Evolutionary conservation across 2,113 vertebrate species (phyloP).

Genomic region (Oplegnathus fasciatus): DNA sequence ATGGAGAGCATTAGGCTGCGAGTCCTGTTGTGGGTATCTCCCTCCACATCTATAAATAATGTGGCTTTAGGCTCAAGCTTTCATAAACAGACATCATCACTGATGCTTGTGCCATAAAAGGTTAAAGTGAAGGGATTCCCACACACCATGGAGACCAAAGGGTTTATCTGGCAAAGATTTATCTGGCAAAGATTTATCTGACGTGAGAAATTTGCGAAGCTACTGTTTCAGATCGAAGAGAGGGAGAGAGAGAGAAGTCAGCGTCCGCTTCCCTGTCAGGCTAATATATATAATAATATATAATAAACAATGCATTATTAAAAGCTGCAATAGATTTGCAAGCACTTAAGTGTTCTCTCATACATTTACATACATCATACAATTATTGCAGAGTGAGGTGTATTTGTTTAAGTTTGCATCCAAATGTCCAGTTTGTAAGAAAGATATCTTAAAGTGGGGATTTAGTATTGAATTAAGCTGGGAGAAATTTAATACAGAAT

Average conservation of each 20-base stretch:
- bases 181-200: not conserved
- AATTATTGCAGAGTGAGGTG: conserved; percentile 10
- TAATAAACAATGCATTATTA: conserved; percentile 73
- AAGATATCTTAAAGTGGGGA: not conserved
- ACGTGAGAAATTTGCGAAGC: not conserved
- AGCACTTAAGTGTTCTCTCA: conserved; percentile 51
- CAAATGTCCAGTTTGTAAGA: not conserved
- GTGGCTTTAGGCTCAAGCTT: conserved; percentile 64
- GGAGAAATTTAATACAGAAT: not conserved
- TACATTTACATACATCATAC: too few species aligned
- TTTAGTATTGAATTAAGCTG: not conserved
- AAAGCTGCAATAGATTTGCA: conserved; percentile 53
- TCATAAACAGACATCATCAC: conserved; percentile 74
- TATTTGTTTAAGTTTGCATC: conserved; percentile 5
- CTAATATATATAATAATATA: not conserved
- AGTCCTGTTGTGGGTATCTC: conserved; percentile 60
- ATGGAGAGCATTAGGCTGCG: conserved; percentile 26
- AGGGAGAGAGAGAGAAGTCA: conserved; percentile 1
- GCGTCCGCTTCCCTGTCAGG: conserved; percentile 11
- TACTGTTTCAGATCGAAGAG: conserved; percentile 24
- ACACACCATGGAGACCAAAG: not conserved
- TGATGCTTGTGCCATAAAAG: conserved; percentile 70
- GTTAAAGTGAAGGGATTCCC: conserved; percentile 65
- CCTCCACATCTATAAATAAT: conserved; percentile 82
- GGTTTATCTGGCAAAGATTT: conserved; percentile 18